These are phyloP conservation scores for Drosophila subpulchrella DNA, from an alignment of 1,140 invertebrate genomes.

Conservation along the genomic window DNA sequence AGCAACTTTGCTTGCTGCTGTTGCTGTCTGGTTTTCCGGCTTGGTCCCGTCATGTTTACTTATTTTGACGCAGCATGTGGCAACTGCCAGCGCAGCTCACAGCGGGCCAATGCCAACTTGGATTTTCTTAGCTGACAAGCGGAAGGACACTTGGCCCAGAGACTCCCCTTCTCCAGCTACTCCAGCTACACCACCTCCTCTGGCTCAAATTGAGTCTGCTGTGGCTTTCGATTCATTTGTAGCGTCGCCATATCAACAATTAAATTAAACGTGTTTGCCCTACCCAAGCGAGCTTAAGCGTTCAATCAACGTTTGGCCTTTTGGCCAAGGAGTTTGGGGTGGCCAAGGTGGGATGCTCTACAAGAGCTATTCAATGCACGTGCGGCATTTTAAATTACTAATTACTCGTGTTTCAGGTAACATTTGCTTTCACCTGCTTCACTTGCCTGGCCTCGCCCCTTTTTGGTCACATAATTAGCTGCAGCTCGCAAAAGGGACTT, in stretches of 20 bases:
- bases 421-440: slow-evolving; percentile 20
- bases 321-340: no score
- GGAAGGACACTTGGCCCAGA: slow-evolving; percentile 16
- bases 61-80: slow-evolving; percentile 80
- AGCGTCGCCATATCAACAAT: slow-evolving; percentile 79
- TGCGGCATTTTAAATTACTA: slow-evolving; percentile 80
- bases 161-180: neutral
- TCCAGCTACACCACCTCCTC: no score
- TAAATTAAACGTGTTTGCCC: slow-evolving; percentile 80
- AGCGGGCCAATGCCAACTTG: slow-evolving; percentile 75
- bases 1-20: slow-evolving; percentile 65
- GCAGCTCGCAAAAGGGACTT: slow-evolving; percentile 10
- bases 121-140: slow-evolving; percentile 72
- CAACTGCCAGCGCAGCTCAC: slow-evolving; percentile 48
- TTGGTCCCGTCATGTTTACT: slow-evolving; percentile 70
- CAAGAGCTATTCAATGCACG: slow-evolving; percentile 65
- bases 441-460: slow-evolving; percentile 2
- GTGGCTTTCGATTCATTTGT: slow-evolving; percentile 67
- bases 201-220: slow-evolving; percentile 24
- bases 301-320: slow-evolving; percentile 62
- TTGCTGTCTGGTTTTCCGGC: slow-evolving; percentile 31
- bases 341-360: slow-evolving; percentile 14
- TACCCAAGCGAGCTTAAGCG: slow-evolving; percentile 73
- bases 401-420: slow-evolving; percentile 72
- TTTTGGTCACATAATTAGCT: slow-evolving; percentile 60